These are phyloP conservation scores for Neuroscelio doddi DNA, from an alignment of 2,888 invertebrate genomes.

Conservation along the genomic window DNA sequence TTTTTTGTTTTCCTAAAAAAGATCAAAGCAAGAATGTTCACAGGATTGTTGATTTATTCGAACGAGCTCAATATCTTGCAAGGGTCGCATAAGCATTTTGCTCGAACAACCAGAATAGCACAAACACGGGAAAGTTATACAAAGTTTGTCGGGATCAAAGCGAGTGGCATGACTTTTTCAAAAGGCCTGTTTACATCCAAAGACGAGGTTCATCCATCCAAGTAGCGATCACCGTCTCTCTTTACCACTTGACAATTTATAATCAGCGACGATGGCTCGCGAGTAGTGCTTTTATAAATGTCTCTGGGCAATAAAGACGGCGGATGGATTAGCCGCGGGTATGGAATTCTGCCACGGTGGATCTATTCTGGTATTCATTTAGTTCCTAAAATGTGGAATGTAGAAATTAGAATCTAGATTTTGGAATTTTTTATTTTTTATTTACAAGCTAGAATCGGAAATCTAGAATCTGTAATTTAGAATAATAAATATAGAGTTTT, in stretches of 20 bases:
- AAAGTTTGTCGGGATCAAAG: slow-evolving; percentile 37
- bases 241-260: slow-evolving; percentile 57
- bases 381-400: too few species aligned
- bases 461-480: too few species aligned
- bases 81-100: neutral
- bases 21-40: slow-evolving; percentile 3
- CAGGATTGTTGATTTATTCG: slow-evolving; percentile 6
- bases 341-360: slow-evolving; percentile 66
- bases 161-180: slow-evolving; percentile 26
- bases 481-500: too few species aligned
- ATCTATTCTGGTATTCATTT: slow-evolving; percentile 72
- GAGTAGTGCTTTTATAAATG: slow-evolving; percentile 64
- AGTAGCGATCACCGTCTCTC: slow-evolving; percentile 1
- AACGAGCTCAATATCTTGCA: neutral
- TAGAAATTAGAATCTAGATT: too few species aligned
- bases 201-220: slow-evolving; percentile 42
- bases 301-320: slow-evolving; percentile 69
- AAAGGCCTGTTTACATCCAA: slow-evolving; percentile 39
- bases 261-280: slow-evolving; percentile 54
- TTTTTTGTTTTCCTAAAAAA: slow-evolving; percentile 1
- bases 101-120: slow-evolving; percentile 5
- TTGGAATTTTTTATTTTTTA: too few species aligned
- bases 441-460: too few species aligned
- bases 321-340: slow-evolving; percentile 69
- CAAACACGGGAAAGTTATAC: neutral